phyloP scores from a whole-genome alignment of 2,888 invertebrate species.

The Andrena praecox region DNA sequence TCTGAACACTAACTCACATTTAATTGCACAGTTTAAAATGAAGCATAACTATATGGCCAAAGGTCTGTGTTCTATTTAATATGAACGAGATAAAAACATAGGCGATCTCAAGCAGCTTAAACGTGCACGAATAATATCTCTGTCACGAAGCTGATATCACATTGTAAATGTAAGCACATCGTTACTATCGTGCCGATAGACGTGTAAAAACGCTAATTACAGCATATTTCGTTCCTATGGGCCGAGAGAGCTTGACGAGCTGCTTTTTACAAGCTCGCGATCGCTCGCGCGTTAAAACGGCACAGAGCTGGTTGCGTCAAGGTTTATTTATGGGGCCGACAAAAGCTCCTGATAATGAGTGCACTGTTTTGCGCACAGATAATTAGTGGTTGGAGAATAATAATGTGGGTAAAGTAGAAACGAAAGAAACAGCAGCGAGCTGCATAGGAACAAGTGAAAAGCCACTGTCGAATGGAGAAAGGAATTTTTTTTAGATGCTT shows the following conservation, averaged over 20 bases:
- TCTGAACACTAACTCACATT: no score
- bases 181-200: not conserved
- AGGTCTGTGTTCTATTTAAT: no score
- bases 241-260: slow-evolving; percentile 10
- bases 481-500: no score
- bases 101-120: no score
- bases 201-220: slow-evolving; percentile 35
- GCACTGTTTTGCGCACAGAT: not conserved
- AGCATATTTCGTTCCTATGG: slow-evolving; percentile 2
- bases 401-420: not conserved
- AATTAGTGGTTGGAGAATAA: not conserved
- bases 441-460: slow-evolving; percentile 20
- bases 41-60: no score
- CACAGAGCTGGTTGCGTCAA: not conserved
- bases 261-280: slow-evolving; percentile 8
- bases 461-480: no score
- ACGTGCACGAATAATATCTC: no score
- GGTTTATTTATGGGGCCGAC: slow-evolving; percentile 20
- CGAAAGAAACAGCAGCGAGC: not conserved
- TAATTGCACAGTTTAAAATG: no score
- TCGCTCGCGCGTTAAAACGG: slow-evolving; percentile 19
- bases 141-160: not conserved
- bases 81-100: no score
- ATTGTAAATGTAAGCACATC: not conserved
- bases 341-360: slow-evolving; percentile 1